Evolutionary conservation across 2,113 vertebrate species (phyloP).

Genomic region (Tachysurus vachellii): DNA sequence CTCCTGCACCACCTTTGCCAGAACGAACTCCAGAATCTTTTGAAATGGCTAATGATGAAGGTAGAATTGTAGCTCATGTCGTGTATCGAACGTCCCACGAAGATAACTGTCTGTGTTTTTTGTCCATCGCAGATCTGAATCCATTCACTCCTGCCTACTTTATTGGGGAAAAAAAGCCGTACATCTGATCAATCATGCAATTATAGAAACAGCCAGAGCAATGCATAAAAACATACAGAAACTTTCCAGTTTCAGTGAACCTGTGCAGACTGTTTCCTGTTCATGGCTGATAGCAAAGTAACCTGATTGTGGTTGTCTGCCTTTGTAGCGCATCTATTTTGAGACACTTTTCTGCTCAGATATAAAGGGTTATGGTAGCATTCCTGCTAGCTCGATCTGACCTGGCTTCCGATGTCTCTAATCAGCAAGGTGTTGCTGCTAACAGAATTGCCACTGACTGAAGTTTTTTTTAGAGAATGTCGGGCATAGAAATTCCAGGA

Average conservation of each 20-base stretch:
- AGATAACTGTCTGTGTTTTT: neutral
- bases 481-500: neutral
- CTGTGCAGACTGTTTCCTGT: neutral
- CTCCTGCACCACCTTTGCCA: constrained; percentile 82
- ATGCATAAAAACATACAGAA: neutral
- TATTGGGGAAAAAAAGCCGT: neutral
- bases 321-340: neutral
- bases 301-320: neutral
- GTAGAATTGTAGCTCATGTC: constrained; percentile 63
- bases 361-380: neutral
- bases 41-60: constrained; percentile 72
- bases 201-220: neutral
- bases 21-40: constrained; percentile 92
- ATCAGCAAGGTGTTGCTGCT: neutral
- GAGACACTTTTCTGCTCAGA: neutral
- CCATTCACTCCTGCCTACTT: neutral
- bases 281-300: neutral
- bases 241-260: neutral
- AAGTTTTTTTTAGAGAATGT: neutral
- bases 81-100: neutral
- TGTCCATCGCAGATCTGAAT: neutral
- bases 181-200: neutral
- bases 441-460: neutral
- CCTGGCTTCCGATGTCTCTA: neutral
- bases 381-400: neutral